Conservation (phyloP, 2,797 vertebrate species). For the Spea hammondii region DNA sequence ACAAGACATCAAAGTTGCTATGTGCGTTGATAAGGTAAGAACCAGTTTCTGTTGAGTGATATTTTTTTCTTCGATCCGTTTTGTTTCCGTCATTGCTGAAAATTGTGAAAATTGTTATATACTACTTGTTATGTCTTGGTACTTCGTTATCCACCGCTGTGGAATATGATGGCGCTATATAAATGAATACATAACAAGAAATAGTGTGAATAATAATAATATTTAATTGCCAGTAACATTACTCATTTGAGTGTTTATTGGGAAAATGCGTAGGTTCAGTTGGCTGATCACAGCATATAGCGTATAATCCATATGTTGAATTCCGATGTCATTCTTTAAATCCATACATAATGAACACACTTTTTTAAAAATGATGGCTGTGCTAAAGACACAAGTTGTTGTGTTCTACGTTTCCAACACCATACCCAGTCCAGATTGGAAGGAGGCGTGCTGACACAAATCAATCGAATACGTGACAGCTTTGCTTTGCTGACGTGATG, state of each 20-base stretch:
- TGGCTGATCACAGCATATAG: too few species aligned
- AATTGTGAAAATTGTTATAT: too few species aligned
- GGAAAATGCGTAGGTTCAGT: too few species aligned
- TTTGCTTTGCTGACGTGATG: not conserved
- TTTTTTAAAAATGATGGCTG: not conserved
- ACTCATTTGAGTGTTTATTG: too few species aligned
- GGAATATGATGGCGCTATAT: too few species aligned
- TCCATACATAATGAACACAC: not conserved
- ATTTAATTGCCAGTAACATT: too few species aligned
- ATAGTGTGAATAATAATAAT: too few species aligned
- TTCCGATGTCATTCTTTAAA: not conserved
- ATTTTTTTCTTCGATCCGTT: too few species aligned
- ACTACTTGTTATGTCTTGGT: too few species aligned
- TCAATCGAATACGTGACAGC: not conserved
- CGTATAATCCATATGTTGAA: not conserved
- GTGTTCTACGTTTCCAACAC: not conserved
- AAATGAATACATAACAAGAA: too few species aligned
- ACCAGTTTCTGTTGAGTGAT: slow-evolving; percentile 7
- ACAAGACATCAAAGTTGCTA: slow-evolving; percentile 96
- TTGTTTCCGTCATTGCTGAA: too few species aligned
- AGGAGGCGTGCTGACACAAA: not conserved
- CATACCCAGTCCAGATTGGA: not conserved
- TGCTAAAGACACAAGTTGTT: not conserved
- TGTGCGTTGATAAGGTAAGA: slow-evolving; percentile 95
- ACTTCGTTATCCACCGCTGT: too few species aligned